A percentile compares a stretch with the other conserved stretches of the same genome.
phyloP scores from a whole-genome alignment of 2,113 vertebrate genomes.

The Oostethus manadensis region DNA sequence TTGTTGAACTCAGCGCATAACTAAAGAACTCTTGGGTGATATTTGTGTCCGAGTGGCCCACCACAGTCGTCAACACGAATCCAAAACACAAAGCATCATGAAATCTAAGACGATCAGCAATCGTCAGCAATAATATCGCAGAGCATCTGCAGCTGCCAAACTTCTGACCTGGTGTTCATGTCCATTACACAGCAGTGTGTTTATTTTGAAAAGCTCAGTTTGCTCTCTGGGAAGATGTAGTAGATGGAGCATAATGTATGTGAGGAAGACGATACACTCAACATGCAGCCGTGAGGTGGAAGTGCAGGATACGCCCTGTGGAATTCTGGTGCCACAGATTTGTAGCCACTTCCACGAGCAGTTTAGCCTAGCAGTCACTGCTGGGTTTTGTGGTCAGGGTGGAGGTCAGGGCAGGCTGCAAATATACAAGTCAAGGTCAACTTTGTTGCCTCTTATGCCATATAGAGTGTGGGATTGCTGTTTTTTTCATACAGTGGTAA shows the following conservation, averaged over 20 bases:
- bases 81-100: slow-evolving; percentile 3
- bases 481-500: background rate
- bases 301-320: slow-evolving; percentile 46
- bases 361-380: slow-evolving; percentile 37
- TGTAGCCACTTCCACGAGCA: slow-evolving; percentile 47
- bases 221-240: slow-evolving; percentile 13
- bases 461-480: background rate
- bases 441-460: background rate
- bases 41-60: slow-evolving; percentile 21
- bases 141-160: slow-evolving; percentile 17
- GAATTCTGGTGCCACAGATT: slow-evolving; percentile 45
- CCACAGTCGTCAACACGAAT: slow-evolving; percentile 22
- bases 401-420: slow-evolving; percentile 37
- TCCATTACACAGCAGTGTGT: slow-evolving; percentile 21
- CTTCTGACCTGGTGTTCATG: slow-evolving; percentile 20
- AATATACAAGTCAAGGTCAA: slow-evolving; percentile 5
- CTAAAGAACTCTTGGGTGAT: slow-evolving; percentile 18
- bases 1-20: slow-evolving; percentile 9
- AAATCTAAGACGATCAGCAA: slow-evolving; percentile 22
- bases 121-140: slow-evolving; percentile 16
- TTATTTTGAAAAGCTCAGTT: slow-evolving; percentile 29
- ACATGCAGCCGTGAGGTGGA: slow-evolving; percentile 25
- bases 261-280: slow-evolving; percentile 16
- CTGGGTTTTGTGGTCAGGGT: slow-evolving; percentile 54
- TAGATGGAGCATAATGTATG: slow-evolving; percentile 8